Evolutionary conservation across 2,888 invertebrate species (phyloP).

Genomic region (Heliconius sara): DNA sequence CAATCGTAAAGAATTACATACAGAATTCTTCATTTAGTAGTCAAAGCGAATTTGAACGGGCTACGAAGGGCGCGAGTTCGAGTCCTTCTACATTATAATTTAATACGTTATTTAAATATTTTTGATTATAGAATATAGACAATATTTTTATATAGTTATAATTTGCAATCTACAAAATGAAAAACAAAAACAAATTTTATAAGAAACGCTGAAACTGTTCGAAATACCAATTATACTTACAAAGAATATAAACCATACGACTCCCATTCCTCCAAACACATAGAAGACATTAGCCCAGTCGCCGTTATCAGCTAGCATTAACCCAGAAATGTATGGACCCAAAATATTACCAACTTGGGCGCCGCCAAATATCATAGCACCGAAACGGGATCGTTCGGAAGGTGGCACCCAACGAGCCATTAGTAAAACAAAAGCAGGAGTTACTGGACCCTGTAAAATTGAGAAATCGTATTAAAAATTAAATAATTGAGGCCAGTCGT

Average conservation of each 20-base stretch:
- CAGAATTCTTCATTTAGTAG: background rate
- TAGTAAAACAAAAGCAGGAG: slow-evolving; percentile 85
- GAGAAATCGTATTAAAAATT: background rate
- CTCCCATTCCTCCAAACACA: slow-evolving; percentile 80
- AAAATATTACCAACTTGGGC: slow-evolving; percentile 82
- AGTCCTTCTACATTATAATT: background rate
- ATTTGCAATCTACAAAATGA: background rate
- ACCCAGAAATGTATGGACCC: slow-evolving; percentile 79
- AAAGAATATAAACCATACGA: slow-evolving; percentile 82
- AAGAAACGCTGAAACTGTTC: background rate
- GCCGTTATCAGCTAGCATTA: slow-evolving; percentile 72
- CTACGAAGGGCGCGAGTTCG: background rate
- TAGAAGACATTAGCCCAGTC: slow-evolving; percentile 85
- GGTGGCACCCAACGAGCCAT: slow-evolving; percentile 85
- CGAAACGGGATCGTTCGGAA: slow-evolving; percentile 81
- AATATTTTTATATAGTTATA: background rate
- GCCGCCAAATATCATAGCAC: slow-evolving; percentile 85
- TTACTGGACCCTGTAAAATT: slow-evolving; percentile 80
- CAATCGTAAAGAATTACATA: background rate
- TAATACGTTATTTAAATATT: background rate
- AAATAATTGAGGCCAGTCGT: background rate
- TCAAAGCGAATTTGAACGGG: background rate
- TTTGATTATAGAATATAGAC: background rate
- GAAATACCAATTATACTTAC: slow-evolving; percentile 52
- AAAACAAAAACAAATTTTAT: background rate